A percentile compares a stretch with the other conserved stretches of the same genome.
Evolutionary conservation across 2,888 invertebrate species (phyloP).

Genomic region (Plutella xylostella): DNA sequence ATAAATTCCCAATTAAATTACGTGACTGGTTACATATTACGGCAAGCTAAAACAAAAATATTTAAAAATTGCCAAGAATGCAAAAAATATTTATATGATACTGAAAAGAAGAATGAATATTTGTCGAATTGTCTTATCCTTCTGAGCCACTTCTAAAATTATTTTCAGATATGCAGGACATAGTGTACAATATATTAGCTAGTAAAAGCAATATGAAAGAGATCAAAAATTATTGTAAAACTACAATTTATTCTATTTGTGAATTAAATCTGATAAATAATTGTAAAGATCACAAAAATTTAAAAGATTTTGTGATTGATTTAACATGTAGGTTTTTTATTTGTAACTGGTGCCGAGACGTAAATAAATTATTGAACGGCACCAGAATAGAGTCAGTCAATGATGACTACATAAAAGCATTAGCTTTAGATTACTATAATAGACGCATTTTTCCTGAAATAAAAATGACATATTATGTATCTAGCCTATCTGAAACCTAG

Average conservation of each 20-base stretch:
- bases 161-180: neutral
- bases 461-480: too few species aligned
- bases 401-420: too few species aligned
- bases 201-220: neutral
- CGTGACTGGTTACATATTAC: neutral
- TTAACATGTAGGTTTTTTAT: neutral
- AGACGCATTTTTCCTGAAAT: too few species aligned
- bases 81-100: neutral
- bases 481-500: too few species aligned
- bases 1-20: neutral
- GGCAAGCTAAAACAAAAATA: neutral
- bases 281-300: neutral
- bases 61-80: neutral
- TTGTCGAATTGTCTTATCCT: neutral
- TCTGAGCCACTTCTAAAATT: neutral
- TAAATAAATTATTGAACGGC: neutral
- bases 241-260: neutral
- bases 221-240: neutral
- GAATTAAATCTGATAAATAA: neutral
- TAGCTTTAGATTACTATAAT: too few species aligned
- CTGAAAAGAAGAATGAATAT: neutral
- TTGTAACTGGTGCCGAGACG: neutral
- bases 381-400: neutral
- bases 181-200: neutral
- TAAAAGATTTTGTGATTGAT: neutral